Conservation (phyloP, 2,113 vertebrate genomes). For the Felis chaus region DNA sequence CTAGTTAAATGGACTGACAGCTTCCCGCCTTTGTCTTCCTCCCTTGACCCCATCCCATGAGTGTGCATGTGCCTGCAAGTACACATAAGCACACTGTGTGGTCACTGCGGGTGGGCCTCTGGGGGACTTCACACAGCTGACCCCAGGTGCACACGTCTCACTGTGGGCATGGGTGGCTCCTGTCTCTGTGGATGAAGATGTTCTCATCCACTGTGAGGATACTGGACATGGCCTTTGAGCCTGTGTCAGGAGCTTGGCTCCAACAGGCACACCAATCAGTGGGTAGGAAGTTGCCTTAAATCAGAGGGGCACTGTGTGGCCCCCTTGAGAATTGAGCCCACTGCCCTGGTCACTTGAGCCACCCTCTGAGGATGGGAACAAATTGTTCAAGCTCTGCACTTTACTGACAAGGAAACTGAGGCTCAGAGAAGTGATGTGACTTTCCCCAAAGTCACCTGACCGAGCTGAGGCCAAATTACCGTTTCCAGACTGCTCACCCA, state of each 20-base stretch:
- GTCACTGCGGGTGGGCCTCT: background rate
- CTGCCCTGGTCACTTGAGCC: background rate
- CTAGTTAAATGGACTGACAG: background rate
- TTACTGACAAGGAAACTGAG: background rate
- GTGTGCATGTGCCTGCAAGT: accelerated
- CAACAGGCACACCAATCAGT: background rate
- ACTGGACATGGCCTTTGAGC: background rate
- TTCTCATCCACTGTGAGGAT: background rate
- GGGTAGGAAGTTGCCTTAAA: background rate
- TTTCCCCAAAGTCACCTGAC: background rate
- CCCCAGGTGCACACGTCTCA: accelerated
- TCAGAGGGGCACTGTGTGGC: too few species aligned
- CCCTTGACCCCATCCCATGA: background rate
- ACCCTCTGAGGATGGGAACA: background rate
- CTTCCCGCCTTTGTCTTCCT: background rate
- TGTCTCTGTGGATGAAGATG: background rate
- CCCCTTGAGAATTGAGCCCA: too few species aligned
- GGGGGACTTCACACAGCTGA: background rate
- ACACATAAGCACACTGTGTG: background rate
- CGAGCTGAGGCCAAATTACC: background rate
- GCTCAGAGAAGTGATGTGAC: background rate
- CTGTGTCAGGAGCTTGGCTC: background rate
- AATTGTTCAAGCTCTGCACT: background rate
- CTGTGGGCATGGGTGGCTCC: accelerated
- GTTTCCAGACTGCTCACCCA: background rate